A percentile compares a stretch with the other conserved stretches of the same genome.
Evolutionary conservation across 2,888 invertebrate genomes (phyloP).

Genomic region (Nomada hirtipes): DNA sequence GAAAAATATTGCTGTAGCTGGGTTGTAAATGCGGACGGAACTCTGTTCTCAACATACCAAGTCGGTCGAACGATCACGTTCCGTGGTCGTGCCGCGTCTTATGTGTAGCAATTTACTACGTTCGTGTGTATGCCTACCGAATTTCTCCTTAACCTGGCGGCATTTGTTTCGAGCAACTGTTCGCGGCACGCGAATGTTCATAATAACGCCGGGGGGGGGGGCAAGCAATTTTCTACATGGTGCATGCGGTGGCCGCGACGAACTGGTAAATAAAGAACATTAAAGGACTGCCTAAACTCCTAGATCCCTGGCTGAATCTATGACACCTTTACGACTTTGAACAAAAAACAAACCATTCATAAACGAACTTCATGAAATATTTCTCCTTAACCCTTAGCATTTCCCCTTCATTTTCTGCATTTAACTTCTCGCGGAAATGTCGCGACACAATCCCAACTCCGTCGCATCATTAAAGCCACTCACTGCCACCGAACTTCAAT

Average conservation of each 20-base stretch:
- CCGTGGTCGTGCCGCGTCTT: conserved; percentile 58
- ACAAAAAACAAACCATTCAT: too few relatives aligned
- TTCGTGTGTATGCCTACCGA: conserved; percentile 45
- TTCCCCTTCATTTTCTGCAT: not conserved
- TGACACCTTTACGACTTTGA: too few relatives aligned
- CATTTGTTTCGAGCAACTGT: conserved; percentile 54
- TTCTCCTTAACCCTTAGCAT: not conserved
- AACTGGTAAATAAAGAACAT: conserved; percentile 10
- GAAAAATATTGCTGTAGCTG: conserved; percentile 2
- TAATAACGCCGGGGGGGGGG: conserved; percentile 58
- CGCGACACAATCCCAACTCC: not conserved
- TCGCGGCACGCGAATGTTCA: conserved; percentile 69
- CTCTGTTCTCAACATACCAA: conserved; percentile 49
- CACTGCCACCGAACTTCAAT: not conserved
- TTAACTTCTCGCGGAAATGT: not conserved
- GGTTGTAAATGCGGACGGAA: conserved; percentile 55
- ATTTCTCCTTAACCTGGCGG: conserved; percentile 51
- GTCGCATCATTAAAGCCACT: not conserved
- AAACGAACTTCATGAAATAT: not conserved
- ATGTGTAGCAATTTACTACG: conserved; percentile 54
- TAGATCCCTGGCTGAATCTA: too few relatives aligned
- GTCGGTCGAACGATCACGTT: conserved; percentile 67
- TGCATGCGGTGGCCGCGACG: conserved; percentile 47
- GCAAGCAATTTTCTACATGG: conserved; percentile 49
- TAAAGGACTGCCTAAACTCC: too few relatives aligned